Evolutionary conservation across 2,113 vertebrate genomes (phyloP).

Genomic region (Bujurquina vittata): DNA sequence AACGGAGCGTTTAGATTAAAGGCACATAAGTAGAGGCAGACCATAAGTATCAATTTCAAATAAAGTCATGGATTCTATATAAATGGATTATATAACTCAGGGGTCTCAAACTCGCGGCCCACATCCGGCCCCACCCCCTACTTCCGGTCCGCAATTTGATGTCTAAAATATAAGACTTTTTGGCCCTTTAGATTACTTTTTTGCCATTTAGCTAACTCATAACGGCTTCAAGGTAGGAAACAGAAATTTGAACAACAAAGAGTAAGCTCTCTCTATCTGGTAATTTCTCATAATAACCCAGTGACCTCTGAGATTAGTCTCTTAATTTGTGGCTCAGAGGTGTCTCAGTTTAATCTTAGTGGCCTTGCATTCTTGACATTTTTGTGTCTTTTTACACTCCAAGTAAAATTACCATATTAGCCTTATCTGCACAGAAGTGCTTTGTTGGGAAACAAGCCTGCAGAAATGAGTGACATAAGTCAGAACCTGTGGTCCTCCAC

Average conservation of each 20-base stretch:
- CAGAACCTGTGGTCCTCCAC: not conserved
- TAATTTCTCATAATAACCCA: not conserved
- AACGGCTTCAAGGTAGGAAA: not conserved
- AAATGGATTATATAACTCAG: no score
- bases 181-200: no score
- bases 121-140: no score
- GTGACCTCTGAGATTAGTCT: constrained; percentile 1
- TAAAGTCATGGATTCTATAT: not conserved
- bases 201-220: no score
- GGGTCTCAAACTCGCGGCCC: no score
- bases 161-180: no score
- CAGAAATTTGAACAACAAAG: not conserved
- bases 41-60: no score
- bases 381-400: no score
- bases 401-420: not conserved
- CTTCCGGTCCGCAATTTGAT: no score
- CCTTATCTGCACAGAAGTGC: not conserved
- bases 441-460: not conserved
- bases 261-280: not conserved
- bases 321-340: not conserved
- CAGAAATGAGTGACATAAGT: not conserved
- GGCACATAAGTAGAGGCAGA: not conserved
- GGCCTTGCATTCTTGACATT: not conserved
- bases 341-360: not conserved
- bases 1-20: not conserved